Evolutionary conservation across 2,113 vertebrate genomes (phyloP).

Genomic region (Apteryx mantelli): DNA sequence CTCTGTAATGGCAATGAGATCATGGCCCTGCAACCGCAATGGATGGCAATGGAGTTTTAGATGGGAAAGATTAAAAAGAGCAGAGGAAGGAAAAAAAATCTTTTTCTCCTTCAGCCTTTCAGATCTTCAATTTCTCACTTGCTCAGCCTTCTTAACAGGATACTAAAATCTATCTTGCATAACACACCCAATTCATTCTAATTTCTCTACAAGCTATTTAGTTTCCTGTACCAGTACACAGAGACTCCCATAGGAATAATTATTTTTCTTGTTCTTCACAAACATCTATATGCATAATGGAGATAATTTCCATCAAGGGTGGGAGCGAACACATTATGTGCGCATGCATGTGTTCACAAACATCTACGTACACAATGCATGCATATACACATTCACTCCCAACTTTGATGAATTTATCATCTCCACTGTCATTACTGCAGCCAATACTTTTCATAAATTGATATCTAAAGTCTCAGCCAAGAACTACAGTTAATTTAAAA

Average conservation of each 20-base stretch:
- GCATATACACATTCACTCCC: neutral
- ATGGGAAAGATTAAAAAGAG: neutral
- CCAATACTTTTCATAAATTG: neutral
- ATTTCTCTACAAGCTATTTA: neutral
- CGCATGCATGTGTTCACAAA: neutral
- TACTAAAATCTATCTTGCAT: neutral
- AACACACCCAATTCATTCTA: neutral
- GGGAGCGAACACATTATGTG: neutral
- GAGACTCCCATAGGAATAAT: neutral
- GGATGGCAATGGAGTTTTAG: neutral
- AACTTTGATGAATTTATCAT: neutral
- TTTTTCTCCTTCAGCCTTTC: neutral
- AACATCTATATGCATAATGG: neutral
- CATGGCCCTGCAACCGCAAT: no score
- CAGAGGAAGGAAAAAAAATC: neutral
- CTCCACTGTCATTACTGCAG: neutral
- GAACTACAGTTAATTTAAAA: neutral
- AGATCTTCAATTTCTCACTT: neutral
- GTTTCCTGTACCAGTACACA: neutral
- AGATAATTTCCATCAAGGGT: neutral
- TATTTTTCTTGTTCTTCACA: neutral
- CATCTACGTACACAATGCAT: accelerated
- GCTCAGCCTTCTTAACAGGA: neutral
- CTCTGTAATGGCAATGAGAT: no score
- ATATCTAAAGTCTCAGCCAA: neutral